Percentiles rank a stretch among this genome's conserved stretches.
Evolutionary conservation across 2,113 vertebrate genomes (phyloP).

Genomic region (Lethenteron reissneri): DNA sequence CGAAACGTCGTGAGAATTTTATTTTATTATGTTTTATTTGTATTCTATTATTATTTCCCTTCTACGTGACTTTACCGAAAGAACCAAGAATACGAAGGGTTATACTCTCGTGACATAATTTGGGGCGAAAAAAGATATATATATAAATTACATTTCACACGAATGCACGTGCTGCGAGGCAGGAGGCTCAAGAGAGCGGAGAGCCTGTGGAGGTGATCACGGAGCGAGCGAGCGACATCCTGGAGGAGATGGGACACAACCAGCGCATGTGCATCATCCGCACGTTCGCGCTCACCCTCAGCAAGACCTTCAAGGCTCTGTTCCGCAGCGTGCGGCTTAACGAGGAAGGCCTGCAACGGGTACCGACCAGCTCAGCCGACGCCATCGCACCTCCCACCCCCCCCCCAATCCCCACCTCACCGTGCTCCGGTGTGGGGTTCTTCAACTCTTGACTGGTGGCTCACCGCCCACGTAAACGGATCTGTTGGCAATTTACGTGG

Average conservation of each 20-base stretch:
- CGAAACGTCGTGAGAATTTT: too few species aligned
- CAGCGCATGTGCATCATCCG: constrained; percentile 52
- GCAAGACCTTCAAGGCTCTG: constrained; percentile 69
- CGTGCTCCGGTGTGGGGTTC: neutral
- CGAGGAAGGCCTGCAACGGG: constrained; percentile 84
- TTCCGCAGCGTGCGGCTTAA: constrained; percentile 69
- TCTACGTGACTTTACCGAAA: too few species aligned
- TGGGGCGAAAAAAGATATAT: too few species aligned
- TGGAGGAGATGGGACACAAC: constrained; percentile 84
- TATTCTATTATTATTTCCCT: too few species aligned
- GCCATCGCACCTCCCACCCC: neutral
- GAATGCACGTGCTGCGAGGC: too few species aligned
- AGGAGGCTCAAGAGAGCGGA: constrained; percentile 23
- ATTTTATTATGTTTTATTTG: too few species aligned
- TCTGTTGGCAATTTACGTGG: too few species aligned
- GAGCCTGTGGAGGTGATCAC: constrained; percentile 29
- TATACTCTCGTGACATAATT: too few species aligned
- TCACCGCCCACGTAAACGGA: too few species aligned
- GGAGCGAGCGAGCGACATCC: constrained; percentile 46
- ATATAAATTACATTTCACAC: too few species aligned
- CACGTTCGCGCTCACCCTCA: constrained; percentile 60
- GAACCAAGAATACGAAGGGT: too few species aligned
- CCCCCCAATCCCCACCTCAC: neutral
- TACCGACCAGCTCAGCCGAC: constrained; percentile 24
- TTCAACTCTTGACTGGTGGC: too few species aligned